Base-by-base conservation (phyloP, 2,888 invertebrate genomes). In the Stegophylla sp. region DNA sequence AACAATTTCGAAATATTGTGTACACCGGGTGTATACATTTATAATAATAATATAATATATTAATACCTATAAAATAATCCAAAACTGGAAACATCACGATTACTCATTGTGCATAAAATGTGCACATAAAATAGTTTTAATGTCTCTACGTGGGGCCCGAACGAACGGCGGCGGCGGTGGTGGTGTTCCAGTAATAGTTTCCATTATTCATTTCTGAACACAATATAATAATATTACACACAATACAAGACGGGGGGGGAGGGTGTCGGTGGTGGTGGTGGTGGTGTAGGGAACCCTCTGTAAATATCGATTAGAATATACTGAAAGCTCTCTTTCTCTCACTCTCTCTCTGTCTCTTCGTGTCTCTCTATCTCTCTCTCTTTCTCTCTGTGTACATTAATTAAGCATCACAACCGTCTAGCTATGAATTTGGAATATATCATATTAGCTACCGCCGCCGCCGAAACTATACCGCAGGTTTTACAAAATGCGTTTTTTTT, bases 161-260 rank as follows among this genome's bases (percentile, higher is more conserved):
- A n/a, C 26, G 9, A n/a, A 23, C 13, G 13, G 9, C 2, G 43
- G 23, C 43, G 59, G 12, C 59, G 59, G n/a, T n/a, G n/a, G 10
- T 63, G 64, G 63, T 75, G 75, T 75, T 75, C 64, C 77, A 61
- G 67, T 79, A 79, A 79, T 79, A 79, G 69, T 79, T 79, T 79
- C 77, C 77, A 79, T 79, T 79, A 79, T 79, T 79, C 77, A 79
- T 79, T 79, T 69, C 69, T 61, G 77, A 69, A 79, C 69, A 79
- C 69, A 77, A 77, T 77, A 76, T 53, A 75, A 75, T 64, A 74
- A 76, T 66, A 76, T 43, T 66, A 48, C 59, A 20, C 67, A 56
- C 61, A 66, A 76, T 51, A 43, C 77, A 45, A 20, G 10, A 10
- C 20, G 17, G 23, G 9, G 3, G 5, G 15, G 23, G 48, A 2